Base-by-base conservation (phyloP, 2,113 vertebrate genomes). In the Mesocricetus auratus region DNA sequence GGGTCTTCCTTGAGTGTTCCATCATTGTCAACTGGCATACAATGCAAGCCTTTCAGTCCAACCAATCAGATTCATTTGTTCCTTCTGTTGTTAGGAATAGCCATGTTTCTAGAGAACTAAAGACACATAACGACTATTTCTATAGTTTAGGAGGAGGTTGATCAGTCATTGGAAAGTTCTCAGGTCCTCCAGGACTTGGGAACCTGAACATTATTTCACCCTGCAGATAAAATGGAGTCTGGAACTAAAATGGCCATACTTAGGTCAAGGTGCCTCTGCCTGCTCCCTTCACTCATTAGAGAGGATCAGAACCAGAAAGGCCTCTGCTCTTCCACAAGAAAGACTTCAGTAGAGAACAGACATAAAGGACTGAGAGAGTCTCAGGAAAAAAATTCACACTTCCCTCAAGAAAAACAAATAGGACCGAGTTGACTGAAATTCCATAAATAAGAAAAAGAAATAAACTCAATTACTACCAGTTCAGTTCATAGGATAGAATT, bases 391-490 rank as follows among this genome's bases (percentile, higher is more conserved):
- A 60, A 21, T n/a, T 50, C 9, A 78, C 7, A 71, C 22, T n/a
- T 42, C 16, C 26, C 39, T 69, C 42, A 39, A 10, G n/a, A 95
- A 86, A 77, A 53, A 16, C 26, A 95, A 86, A 89, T 0, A 93
- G n/a, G 71, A 95, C 7, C 56, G 17, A 91, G 86, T 47, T 89
- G 53, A 91, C 53, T 89, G 31, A 96, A 93, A 92, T 94, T 75
- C 17, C 68, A 93, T 21, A 79, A 83, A 92, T 5, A 58, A 86
- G n/a, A 95, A 95, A 96, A 94, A 94, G 17, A 89, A 95, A 79
- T 75, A 71, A 94, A 82, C 95, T 56, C 36, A 93, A 21, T 86
- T 95, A 89, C 22, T 82, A 19, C 36, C 77, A 75, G 53, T 22
- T 64, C 17, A 73, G 60, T 89, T 90, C 86, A 78, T 2, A 73